Percentiles rank a stretch among this genome's conserved stretches.
phyloP scores from a whole-genome alignment of 92 coral and sea anemone species.

The Actinostola sp. region DNA sequence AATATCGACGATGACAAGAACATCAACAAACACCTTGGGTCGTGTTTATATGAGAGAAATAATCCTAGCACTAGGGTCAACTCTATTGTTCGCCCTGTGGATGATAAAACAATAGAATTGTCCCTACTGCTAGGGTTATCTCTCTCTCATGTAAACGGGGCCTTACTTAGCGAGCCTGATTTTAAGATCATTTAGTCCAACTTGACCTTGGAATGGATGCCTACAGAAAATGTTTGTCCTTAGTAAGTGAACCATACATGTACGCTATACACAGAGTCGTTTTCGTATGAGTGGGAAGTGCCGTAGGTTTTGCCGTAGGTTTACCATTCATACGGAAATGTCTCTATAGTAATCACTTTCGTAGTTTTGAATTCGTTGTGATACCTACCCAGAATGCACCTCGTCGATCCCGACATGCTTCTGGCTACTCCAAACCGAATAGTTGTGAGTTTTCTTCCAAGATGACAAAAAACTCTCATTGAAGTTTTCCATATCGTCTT shows the following conservation, averaged over 20 bases:
- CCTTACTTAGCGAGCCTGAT: slow-evolving; percentile 79
- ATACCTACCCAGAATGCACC: slow-evolving; percentile 87
- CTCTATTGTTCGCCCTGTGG: too few relatives aligned
- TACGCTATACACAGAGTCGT: too few relatives aligned
- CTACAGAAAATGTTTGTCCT: slow-evolving; percentile 26
- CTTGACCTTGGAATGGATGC: slow-evolving; percentile 93
- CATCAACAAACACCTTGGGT: too few relatives aligned
- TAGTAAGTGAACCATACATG: not conserved
- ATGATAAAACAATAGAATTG: too few relatives aligned
- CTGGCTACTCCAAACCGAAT: slow-evolving; percentile 62
- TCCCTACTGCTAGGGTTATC: too few relatives aligned
- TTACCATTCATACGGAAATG: too few relatives aligned
- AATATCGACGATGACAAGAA: too few relatives aligned
- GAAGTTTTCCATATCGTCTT: slow-evolving; percentile 73
- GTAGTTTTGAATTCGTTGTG: too few relatives aligned
- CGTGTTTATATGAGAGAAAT: too few relatives aligned
- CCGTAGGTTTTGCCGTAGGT: too few relatives aligned
- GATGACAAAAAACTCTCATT: slow-evolving; percentile 70
- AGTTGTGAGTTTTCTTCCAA: slow-evolving; percentile 80
- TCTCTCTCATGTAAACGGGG: too few relatives aligned
- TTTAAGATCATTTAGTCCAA: slow-evolving; percentile 79
- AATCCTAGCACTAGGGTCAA: too few relatives aligned
- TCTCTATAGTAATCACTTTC: not conserved
- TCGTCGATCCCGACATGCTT: slow-evolving; percentile 89
- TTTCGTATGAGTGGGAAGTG: not conserved